Conservation (phyloP, 2,113 vertebrate genomes). For the Enhydra lutris region DNA sequence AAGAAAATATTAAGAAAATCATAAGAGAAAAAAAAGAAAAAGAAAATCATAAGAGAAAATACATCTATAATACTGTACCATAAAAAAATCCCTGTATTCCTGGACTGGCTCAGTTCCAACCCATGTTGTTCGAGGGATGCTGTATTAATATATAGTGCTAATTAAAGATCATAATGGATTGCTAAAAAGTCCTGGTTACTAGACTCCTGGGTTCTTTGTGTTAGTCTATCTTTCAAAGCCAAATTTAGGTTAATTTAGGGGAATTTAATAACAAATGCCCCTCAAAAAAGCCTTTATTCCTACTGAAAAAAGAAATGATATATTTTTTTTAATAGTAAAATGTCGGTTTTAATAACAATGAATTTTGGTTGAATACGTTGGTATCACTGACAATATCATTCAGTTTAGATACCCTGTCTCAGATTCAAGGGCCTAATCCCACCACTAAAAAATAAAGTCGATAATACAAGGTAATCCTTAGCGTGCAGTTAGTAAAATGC, state of each 20-base stretch:
- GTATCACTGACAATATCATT: neutral
- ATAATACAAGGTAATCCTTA: constrained; percentile 4
- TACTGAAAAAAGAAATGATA: neutral
- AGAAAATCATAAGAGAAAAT: neutral
- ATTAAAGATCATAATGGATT: neutral
- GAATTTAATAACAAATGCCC: neutral
- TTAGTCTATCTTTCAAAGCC: neutral
- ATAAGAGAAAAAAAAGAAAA: neutral
- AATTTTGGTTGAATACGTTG: neutral
- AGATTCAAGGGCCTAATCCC: neutral
- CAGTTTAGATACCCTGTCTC: neutral
- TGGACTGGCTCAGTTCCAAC: neutral
- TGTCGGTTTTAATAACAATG: neutral
- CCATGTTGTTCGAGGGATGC: neutral
- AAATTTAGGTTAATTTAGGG: neutral
- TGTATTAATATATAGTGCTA: neutral
- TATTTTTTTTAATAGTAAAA: neutral
- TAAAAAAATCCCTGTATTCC: neutral
- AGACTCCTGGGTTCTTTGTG: neutral
- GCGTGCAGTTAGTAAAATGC: constrained; percentile 7
- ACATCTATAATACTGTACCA: neutral
- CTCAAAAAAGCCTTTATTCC: neutral
- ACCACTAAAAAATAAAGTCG: constrained; percentile 19
- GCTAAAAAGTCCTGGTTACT: neutral
- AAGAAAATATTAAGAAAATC: neutral